A percentile compares a stretch with the other conserved stretches of the same genome.
These are phyloP conservation scores for Mayetiola destructor DNA, from an alignment of 2,888 invertebrate genomes.

Conservation along the genomic window DNA sequence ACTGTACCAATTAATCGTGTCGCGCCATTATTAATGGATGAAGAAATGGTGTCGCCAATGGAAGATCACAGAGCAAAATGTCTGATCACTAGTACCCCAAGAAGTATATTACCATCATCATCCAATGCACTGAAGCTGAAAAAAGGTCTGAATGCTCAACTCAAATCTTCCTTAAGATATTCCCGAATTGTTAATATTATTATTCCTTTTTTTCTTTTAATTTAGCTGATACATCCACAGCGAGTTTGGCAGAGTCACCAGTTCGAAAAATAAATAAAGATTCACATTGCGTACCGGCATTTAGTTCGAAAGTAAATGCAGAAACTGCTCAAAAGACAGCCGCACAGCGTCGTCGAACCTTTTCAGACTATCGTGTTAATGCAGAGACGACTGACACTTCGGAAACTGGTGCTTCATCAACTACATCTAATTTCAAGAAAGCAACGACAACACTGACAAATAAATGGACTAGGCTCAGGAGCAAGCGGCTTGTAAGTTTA, in stretches of 20 bases:
- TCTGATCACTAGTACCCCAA: neutral
- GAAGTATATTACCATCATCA: neutral
- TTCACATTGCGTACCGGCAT: neutral
- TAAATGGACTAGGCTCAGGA: neutral
- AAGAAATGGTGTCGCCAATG: neutral
- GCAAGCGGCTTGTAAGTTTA: neutral
- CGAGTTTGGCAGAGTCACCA: neutral
- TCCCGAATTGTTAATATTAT: neutral
- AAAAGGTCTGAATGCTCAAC: slow-evolving; percentile 1
- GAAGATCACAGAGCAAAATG: neutral
- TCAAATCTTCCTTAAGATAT: no score
- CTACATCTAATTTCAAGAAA: neutral
- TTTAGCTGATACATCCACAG: neutral
- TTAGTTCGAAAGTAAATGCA: neutral
- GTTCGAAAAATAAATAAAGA: neutral
- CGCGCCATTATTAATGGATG: neutral
- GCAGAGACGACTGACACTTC: neutral
- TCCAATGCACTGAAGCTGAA: neutral
- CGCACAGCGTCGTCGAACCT: neutral
- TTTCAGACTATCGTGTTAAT: neutral
- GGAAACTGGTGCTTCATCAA: neutral
- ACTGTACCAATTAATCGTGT: neutral
- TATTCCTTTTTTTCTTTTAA: neutral
- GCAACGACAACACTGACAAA: neutral
- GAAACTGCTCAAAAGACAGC: neutral